A percentile compares a stretch with the other conserved stretches of the same genome.
These are phyloP conservation scores for Drosophila sproati DNA, from an alignment of 1,140 invertebrate genomes.

Conservation along the genomic window DNA sequence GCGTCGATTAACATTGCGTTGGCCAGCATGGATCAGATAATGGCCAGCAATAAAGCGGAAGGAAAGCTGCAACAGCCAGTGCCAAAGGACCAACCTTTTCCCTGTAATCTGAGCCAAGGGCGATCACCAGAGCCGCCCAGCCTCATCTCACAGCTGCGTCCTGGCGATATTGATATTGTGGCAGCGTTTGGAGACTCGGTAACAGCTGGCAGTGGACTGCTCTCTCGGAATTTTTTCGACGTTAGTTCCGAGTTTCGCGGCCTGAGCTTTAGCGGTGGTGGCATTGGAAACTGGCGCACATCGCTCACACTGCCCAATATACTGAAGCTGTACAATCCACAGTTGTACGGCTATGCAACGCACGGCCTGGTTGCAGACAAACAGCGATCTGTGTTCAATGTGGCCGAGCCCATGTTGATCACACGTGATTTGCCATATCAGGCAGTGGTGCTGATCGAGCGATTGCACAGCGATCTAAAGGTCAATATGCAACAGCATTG, in stretches of 20 bases:
- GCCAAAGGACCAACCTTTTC: slow-evolving; percentile 29
- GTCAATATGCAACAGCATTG: slow-evolving; percentile 87
- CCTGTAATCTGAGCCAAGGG: slow-evolving; percentile 37
- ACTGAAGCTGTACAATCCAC: slow-evolving; percentile 87
- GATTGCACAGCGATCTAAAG: slow-evolving; percentile 86
- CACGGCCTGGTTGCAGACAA: slow-evolving; percentile 79
- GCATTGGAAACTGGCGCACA: slow-evolving; percentile 86
- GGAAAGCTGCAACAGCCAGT: slow-evolving; percentile 47
- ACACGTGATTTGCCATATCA: slow-evolving; percentile 87
- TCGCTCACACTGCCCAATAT: slow-evolving; percentile 86
- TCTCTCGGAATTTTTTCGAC: slow-evolving; percentile 1
- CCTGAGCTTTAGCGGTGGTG: slow-evolving; percentile 83
- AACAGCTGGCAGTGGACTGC: slow-evolving; percentile 86
- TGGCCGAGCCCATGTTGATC: slow-evolving; percentile 87
- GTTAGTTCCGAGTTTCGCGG: slow-evolving; percentile 64
- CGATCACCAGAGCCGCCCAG: slow-evolving; percentile 69
- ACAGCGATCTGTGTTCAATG: slow-evolving; percentile 86
- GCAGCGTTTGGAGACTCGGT: slow-evolving; percentile 89
- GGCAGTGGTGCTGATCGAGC: slow-evolving; percentile 86
- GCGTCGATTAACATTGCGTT: slow-evolving; percentile 1
- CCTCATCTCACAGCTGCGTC: slow-evolving; percentile 86
- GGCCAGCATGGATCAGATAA: background rate
- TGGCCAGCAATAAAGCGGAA: slow-evolving; percentile 6
- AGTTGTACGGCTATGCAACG: slow-evolving; percentile 86
- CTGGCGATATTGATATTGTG: slow-evolving; percentile 88